Conservation (phyloP, 2,888 invertebrate species). For the Drosophila falleni region DNA sequence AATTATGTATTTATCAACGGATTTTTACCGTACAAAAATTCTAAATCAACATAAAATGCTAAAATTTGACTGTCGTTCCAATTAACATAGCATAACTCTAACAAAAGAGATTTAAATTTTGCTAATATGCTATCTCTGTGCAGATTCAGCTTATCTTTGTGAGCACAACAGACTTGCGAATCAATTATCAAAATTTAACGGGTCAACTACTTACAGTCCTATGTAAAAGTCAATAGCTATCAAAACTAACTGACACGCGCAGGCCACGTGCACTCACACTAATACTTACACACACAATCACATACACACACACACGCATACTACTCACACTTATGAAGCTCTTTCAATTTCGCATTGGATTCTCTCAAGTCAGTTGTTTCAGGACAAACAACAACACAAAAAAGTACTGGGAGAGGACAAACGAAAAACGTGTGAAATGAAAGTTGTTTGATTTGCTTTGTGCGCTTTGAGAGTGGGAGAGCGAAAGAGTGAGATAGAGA, state of each 20-base stretch:
- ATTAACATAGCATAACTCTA: not conserved
- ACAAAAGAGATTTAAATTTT: not conserved
- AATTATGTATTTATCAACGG: too few relatives aligned
- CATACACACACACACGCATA: slow-evolving; percentile 10
- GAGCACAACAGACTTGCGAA: slow-evolving; percentile 38
- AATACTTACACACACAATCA: slow-evolving; percentile 8
- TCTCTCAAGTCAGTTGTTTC: slow-evolving; percentile 71
- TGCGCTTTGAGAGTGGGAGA: slow-evolving; percentile 12
- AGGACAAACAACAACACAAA: slow-evolving; percentile 58
- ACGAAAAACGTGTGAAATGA: slow-evolving; percentile 78
- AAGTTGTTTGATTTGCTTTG: slow-evolving; percentile 75
- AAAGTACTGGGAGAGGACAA: slow-evolving; percentile 47
- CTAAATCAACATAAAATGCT: not conserved
- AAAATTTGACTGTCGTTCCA: not conserved
- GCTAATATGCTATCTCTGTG: slow-evolving; percentile 3
- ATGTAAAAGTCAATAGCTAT: slow-evolving; percentile 68
- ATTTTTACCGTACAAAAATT: not conserved
- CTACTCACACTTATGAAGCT: slow-evolving; percentile 29
- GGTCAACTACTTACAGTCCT: slow-evolving; percentile 54
- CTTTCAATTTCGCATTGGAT: slow-evolving; percentile 48
- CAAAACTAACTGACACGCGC: slow-evolving; percentile 71
- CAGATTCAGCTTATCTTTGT: slow-evolving; percentile 6
- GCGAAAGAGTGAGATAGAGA: not conserved
- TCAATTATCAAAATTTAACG: slow-evolving; percentile 75
- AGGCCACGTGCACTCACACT: slow-evolving; percentile 64